Percentiles rank a stretch among this genome's conserved stretches.
Conservation (phyloP, 2,888 invertebrate genomes). For the Falcaria lacertinaria region DNA sequence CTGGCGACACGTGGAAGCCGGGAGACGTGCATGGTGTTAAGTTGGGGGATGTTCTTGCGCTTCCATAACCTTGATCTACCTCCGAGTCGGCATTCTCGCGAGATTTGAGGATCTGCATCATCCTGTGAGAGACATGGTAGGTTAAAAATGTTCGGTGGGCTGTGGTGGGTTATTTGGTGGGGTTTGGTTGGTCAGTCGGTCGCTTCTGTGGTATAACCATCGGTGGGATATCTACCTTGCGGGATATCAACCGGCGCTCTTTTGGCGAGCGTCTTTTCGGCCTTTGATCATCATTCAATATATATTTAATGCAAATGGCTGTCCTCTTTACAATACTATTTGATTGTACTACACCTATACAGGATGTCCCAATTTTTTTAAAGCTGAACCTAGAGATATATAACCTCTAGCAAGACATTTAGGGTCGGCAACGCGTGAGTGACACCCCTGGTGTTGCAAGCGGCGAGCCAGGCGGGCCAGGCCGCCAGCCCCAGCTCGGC, state of each 20-base stretch:
- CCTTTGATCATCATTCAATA: slow-evolving; percentile 48
- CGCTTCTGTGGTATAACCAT: slow-evolving; percentile 70
- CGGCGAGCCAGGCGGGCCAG: slow-evolving; percentile 59
- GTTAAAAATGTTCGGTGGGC: background rate
- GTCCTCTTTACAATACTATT: too few species aligned
- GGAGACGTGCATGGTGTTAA: slow-evolving; percentile 59
- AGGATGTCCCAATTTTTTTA: too few species aligned
- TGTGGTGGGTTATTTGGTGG: background rate
- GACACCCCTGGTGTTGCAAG: too few species aligned
- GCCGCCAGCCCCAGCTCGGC: slow-evolving; percentile 58
- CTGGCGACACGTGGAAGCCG: slow-evolving; percentile 44
- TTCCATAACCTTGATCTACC: slow-evolving; percentile 64
- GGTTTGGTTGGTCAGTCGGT: slow-evolving; percentile 32
- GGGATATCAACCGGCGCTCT: slow-evolving; percentile 54
- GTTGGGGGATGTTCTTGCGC: slow-evolving; percentile 59
- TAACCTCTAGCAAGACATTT: too few species aligned
- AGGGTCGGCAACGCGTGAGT: slow-evolving; percentile 28
- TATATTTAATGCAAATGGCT: background rate
- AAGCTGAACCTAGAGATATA: too few species aligned
- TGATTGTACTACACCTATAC: too few species aligned
- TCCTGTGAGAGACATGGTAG: slow-evolving; percentile 36
- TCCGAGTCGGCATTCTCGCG: slow-evolving; percentile 52
- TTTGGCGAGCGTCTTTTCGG: slow-evolving; percentile 39
- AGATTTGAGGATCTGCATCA: slow-evolving; percentile 68
- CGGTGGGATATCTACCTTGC: slow-evolving; percentile 58